A percentile compares a stretch with the other conserved stretches of the same genome.
Conservation (phyloP, 2,888 invertebrate species). For the Idaea straminata region DNA sequence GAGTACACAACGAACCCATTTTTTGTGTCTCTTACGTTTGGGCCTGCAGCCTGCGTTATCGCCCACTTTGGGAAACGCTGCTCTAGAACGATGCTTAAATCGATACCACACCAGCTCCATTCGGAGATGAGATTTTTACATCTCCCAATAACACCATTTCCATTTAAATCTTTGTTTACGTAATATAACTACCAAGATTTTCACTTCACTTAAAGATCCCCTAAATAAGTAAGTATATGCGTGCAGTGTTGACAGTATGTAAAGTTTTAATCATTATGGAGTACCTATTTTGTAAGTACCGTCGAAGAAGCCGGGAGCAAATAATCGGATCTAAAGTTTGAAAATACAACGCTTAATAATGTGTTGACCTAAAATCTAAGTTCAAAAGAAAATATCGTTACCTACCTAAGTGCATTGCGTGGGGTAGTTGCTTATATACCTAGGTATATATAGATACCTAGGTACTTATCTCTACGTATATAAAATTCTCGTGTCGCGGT, state of each 20-base stretch:
- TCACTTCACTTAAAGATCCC: background rate
- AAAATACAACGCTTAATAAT: constrained; percentile 4
- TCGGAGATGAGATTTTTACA: constrained; percentile 8
- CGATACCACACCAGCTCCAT: constrained; percentile 9
- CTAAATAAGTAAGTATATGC: constrained; percentile 8
- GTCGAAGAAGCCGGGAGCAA: constrained; percentile 10
- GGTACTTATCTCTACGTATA: too few relatives aligned
- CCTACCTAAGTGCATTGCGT: background rate
- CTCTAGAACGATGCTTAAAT: background rate
- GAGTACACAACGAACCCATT: too few relatives aligned
- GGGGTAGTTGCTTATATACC: too few relatives aligned
- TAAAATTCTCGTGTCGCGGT: too few relatives aligned
- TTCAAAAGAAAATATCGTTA: background rate
- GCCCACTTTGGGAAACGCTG: too few relatives aligned
- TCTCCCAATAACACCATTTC: background rate
- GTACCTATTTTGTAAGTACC: background rate
- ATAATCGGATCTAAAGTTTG: constrained; percentile 16
- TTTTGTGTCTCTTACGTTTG: too few relatives aligned
- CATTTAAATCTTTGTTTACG: constrained; percentile 9
- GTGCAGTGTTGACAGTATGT: constrained; percentile 18
- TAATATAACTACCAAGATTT: background rate
- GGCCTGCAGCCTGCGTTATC: too few relatives aligned
- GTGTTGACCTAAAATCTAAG: background rate
- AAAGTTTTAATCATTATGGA: constrained; percentile 20
- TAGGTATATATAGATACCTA: too few relatives aligned